Evolutionary conservation across 2,113 vertebrate species (phyloP), one percentile per base, ranked within the genome.

Genomic region (Gulo gulo): DNA sequence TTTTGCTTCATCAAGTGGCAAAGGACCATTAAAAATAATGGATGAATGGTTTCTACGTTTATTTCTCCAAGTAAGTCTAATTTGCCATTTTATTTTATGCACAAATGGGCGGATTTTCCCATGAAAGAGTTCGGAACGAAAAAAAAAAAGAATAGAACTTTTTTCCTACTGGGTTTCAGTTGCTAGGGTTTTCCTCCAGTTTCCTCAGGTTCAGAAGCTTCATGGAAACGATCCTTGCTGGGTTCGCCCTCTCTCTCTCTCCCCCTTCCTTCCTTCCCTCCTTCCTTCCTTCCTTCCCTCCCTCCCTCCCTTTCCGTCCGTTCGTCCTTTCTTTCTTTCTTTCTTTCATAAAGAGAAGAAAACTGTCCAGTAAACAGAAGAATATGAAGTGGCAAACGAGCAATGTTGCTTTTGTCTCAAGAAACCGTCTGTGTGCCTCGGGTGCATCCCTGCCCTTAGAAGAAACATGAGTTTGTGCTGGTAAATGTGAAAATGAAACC

Each of bases 1-100:
- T 98, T 98, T 98, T 97, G 95, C 94, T 98, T 98, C 96, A 96
- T 97, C 98, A 97, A 94, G 97, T 97, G 98, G 97, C 97, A 98
- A 98, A 98, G 85, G 96, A 96, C 93, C 85, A 97, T 81, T 98
- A 80, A 97, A 98, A 98, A 98, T 96, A 97, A 97, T 96, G 97
- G 97, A 98, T 95, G 97, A 98, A 97, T 90, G 97, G 50, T 97
- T 98, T 97, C 97, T 98, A 97, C 89, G 98, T 98, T 95, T 89
- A 91, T 94, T 98, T 98, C 97, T 95, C 96, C 91, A 98, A 97
- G 95, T 85, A 98, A 98, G 96, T 95, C 95, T 97, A 98, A 98
- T 96, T 96, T 97, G 82, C 95, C 88, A 88, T 97, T 97, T 97
- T 88, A 89, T 97, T 98, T 98, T 98, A 92, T 82, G 93, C 76